Base-by-base conservation (phyloP, 1,140 invertebrate genomes). In the Drosophila nannoptera region DNA sequence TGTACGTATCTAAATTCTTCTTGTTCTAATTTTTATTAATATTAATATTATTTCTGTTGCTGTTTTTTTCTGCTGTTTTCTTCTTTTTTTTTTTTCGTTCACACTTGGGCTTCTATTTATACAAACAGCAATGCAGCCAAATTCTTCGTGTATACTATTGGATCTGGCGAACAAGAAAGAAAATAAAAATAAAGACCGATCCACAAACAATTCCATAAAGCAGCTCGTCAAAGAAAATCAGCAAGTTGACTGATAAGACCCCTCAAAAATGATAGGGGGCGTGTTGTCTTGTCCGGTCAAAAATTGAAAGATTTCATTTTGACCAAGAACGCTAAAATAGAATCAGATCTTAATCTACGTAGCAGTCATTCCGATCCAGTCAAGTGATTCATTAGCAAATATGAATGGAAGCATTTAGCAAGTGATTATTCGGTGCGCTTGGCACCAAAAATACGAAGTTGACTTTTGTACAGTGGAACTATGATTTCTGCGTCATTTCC, bases 321-420 rank as follows among this genome's bases (percentile, higher is more conserved):
- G 22, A 2, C 22, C 1, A 22, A 22, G 22, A 22, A 22, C 22
- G 32, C 32, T 5, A 56, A 31, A 49, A 38, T 35, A 36, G 45
- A 48, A 46, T 11, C 38, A 33, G 42, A 16, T 14, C 7, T 46
- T 22, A 11, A 46, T 55, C 42, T 64, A 32, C 42, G 42, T 36
- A 46, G 7, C 40, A 62, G 33, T 40, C 7, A 45, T 50, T 35
- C 16, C 31, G n/a, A 7, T 12, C 60, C 59, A 76, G 73, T 77
- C 75, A 70, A 81, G 73, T 80, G 77, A 80, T 80, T 80, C 52
- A 77, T 77, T 76, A 81, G 77, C 77, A 56, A 46, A 38, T 32
- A 36, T 73, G 69, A 73, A 69, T 75, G 63, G 43, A 62, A 55
- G 35, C 65, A 80, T 70, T 83, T 83, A 83, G 80, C 80, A 65